These are phyloP conservation scores for Phengaris alcon DNA, from an alignment of 2,888 invertebrate species.

Conservation along the genomic window DNA sequence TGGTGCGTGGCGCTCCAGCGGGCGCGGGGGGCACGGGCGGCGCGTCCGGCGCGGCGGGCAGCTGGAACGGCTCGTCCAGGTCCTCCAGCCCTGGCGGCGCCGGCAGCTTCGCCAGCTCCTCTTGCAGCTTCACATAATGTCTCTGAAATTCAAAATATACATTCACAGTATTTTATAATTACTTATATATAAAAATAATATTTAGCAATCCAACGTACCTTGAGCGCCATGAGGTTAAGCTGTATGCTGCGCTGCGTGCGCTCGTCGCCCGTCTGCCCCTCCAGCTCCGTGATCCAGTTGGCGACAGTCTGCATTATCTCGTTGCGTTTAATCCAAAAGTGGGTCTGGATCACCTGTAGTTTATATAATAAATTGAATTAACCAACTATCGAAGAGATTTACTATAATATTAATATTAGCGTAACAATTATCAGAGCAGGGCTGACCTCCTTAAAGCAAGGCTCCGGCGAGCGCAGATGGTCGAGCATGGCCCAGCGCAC, in stretches of 20 bases:
- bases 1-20: constrained; percentile 38
- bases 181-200: neutral
- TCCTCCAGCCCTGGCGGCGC: constrained; percentile 88
- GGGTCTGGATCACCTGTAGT: constrained; percentile 89
- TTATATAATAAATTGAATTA: neutral
- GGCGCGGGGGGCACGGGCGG: constrained; percentile 45
- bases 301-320: constrained; percentile 94
- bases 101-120: constrained; percentile 90
- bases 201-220: constrained; percentile 63
- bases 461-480: constrained; percentile 92
- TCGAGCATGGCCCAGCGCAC: constrained; percentile 98
- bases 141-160: constrained; percentile 70
- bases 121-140: constrained; percentile 89
- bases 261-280: constrained; percentile 86
- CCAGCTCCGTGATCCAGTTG: constrained; percentile 93
- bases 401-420: neutral
- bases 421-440: neutral
- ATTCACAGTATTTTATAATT: too few relatives aligned
- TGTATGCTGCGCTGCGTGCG: constrained; percentile 88
- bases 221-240: constrained; percentile 85
- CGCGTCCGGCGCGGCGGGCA: constrained; percentile 57
- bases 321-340: constrained; percentile 95
- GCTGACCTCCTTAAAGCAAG: constrained; percentile 92
- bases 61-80: constrained; percentile 80
- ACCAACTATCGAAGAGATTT: too few relatives aligned